phyloP scores from a whole-genome alignment of 2,888 invertebrate species.

The Omphaloscelis lunosa region DNA sequence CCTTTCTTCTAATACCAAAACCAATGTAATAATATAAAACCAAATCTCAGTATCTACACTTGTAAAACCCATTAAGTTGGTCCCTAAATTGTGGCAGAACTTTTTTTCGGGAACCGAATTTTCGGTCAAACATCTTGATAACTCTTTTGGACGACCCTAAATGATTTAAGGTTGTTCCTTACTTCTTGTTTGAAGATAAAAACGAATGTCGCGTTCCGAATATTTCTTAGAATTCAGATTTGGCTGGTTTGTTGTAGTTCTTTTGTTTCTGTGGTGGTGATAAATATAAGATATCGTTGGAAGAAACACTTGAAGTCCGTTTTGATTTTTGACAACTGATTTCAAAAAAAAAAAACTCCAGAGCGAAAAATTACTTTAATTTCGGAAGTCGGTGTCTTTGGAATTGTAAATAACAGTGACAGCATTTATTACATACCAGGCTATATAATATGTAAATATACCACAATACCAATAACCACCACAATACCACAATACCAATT shows the following conservation, averaged over 20 bases:
- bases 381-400: no score
- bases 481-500: no score
- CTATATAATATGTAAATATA: no score
- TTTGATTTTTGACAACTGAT: neutral
- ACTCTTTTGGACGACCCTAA: constrained; percentile 72
- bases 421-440: no score
- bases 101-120: constrained; percentile 62
- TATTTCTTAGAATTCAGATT: constrained; percentile 23
- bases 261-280: constrained; percentile 2
- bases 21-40: constrained; percentile 3
- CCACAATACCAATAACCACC: no score
- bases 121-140: constrained; percentile 73
- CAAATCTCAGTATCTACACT: constrained; percentile 29
- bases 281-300: neutral
- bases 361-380: no score
- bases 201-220: constrained; percentile 54
- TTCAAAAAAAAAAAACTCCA: no score
- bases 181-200: constrained; percentile 70
- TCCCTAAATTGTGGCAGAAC: constrained; percentile 49
- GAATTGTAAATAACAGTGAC: no score
- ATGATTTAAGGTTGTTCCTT: constrained; percentile 74
- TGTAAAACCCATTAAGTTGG: constrained; percentile 56
- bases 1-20: neutral
- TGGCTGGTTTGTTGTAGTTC: constrained; percentile 1
- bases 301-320: neutral